Base-by-base conservation (phyloP, 2,888 invertebrate species). In the Azorinus chamasolen region DNA sequence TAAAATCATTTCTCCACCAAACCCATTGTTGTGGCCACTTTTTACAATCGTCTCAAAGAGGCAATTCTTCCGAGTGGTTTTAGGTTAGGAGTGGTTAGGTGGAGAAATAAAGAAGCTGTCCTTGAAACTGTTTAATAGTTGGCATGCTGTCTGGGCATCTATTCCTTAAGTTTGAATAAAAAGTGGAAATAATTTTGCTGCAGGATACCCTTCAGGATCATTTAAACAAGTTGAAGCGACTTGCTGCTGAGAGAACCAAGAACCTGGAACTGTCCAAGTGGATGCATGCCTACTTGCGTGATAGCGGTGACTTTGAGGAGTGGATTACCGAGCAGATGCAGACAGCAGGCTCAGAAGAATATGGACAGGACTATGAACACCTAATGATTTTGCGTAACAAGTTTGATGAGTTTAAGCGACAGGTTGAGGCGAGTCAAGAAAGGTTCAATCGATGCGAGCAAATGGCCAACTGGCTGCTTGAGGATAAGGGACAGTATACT, bases 281-380 rank as follows among this genome's bases (percentile, higher is more conserved):
- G 91, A 94, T 99, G 54, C 91, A 91, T 71, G 88, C 89, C 20
- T 93, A 91, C 85, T 85, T 90, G 61, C 83, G 91, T 20, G 92
- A 93, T 70, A 87, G 97, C 51, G 96, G 96, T 89, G 98, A 99
- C 92, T 96, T 98, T 0, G 96, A 97, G 84, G 97, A 97, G 91
- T 99, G 99, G 99, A 96, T 99, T 86, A 95, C 96, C 48, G 98
- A 98, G 91, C 98, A 98, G 94, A 96, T 97, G 94, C 95, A 96
- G 1, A 90, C 96, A 16, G 98, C 98, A 0, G 96, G 97, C 16
- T 97, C 97, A 20, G 99, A 99, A 94, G 99, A 99, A 93, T 99
- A 99, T 91, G 99, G 99, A 0, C 95, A 97, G 72, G 99, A 99
- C 91, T 97, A 98, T 20, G 99, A 99, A 91, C 99, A 99, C 97